Evolutionary conservation across 2,888 invertebrate genomes (phyloP).

Genomic region (Mongoloraphidia duomilia): DNA sequence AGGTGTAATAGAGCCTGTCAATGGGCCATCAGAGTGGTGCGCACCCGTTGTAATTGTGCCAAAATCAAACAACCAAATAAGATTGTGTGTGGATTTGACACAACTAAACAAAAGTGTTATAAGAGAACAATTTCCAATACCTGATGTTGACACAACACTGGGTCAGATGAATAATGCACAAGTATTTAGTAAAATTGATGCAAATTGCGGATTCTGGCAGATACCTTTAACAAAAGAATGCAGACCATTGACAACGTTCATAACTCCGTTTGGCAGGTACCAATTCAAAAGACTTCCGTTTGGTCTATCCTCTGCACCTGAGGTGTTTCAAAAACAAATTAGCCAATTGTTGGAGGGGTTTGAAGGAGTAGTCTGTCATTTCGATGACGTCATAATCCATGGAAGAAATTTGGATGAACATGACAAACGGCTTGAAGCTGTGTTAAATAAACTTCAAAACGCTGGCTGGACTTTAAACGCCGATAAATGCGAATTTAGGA

Average conservation of each 20-base stretch:
- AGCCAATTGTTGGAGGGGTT: neutral
- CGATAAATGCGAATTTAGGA: conserved; percentile 12
- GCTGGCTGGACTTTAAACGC: conserved; percentile 9
- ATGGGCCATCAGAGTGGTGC: no score
- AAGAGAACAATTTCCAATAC: no score
- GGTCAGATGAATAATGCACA: no score
- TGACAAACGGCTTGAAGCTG: conserved; percentile 10
- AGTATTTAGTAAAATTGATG: conserved; percentile 7
- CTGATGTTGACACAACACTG: no score
- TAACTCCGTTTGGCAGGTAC: no score
- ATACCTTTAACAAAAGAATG: conserved; percentile 4
- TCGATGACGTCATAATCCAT: conserved; percentile 8
- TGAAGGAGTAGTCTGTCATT: conserved; percentile 6
- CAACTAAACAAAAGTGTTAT: no score
- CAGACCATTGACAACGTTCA: conserved; percentile 1
- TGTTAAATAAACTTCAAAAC: conserved; percentile 9
- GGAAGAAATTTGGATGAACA: conserved; percentile 13
- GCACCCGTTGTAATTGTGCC: no score
- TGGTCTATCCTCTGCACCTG: conserved; percentile 3
- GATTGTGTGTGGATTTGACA: no score
- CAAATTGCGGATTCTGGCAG: conserved; percentile 11
- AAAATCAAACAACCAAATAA: no score
- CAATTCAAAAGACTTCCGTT: conserved; percentile 8
- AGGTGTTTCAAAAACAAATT: conserved; percentile 3
- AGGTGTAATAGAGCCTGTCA: no score